phyloP scores from a whole-genome alignment of 2,888 invertebrate genomes.

The Heteromyza rotundicornis region DNA sequence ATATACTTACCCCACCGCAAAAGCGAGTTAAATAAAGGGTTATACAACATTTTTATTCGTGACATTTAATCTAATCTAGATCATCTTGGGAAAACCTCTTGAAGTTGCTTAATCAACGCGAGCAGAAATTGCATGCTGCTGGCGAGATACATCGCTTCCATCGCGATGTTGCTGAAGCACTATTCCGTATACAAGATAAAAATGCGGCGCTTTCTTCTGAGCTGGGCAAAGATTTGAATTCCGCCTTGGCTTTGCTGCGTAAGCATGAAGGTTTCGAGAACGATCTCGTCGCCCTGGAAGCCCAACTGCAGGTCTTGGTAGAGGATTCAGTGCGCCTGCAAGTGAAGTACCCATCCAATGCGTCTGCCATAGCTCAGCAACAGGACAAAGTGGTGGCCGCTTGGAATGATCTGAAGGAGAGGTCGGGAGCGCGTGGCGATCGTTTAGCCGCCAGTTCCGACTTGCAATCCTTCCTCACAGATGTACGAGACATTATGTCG shows the following conservation, averaged over 20 bases:
- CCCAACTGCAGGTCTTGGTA: conserved; percentile 86
- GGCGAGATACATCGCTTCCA: conserved; percentile 98
- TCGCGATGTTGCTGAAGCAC: conserved; percentile 90
- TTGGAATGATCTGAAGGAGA: conserved; percentile 86
- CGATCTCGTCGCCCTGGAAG: conserved; percentile 90
- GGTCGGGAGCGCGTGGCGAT: conserved; percentile 79
- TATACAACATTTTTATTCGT: too few species aligned
- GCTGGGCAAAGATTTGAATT: conserved; percentile 81
- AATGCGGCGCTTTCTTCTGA: conserved; percentile 84
- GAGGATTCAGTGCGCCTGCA: conserved; percentile 91
- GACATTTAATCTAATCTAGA: too few species aligned
- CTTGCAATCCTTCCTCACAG: conserved; percentile 86
- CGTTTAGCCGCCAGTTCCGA: conserved; percentile 86
- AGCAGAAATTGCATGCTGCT: conserved; percentile 87
- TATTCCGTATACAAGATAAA: conserved; percentile 89
- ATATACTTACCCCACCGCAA: too few species aligned
- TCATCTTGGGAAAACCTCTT: conserved; percentile 88
- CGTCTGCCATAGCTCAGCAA: conserved; percentile 85
- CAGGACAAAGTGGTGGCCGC: conserved; percentile 85
- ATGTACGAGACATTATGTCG: conserved; percentile 84
- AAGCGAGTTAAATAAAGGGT: too few species aligned
- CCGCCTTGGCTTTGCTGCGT: conserved; percentile 80
- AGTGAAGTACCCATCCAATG: conserved; percentile 90
- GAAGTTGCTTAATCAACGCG: conserved; percentile 84
- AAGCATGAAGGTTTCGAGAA: conserved; percentile 94